Percentiles rank a stretch among this genome's conserved stretches.
These are phyloP conservation scores for Apostichopus leukothele DNA, from an alignment of 53 echinoderm and acorn worm species.

Conservation along the genomic window DNA sequence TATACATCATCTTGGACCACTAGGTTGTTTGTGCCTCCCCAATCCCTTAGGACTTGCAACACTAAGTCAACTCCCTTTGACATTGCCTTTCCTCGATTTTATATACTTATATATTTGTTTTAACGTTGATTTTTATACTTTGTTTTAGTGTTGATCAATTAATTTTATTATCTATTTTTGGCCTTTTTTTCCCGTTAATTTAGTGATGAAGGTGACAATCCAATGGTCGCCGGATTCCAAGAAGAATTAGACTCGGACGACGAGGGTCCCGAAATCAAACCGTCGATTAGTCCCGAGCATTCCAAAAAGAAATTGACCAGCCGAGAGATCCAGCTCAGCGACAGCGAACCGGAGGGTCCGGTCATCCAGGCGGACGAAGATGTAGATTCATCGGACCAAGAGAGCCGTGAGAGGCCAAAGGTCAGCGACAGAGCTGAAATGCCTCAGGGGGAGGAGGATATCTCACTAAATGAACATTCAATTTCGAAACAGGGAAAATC, in stretches of 20 bases:
- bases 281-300: not conserved
- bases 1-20: no score
- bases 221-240: conserved; percentile 96
- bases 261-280: conserved; percentile 48
- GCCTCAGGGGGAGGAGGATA: not conserved
- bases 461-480: not conserved
- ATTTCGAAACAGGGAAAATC: not conserved
- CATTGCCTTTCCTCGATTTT: no score
- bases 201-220: conserved; percentile 77
- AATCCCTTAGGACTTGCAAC: no score
- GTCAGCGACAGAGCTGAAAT: not conserved
- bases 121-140: no score
- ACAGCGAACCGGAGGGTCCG: conserved; percentile 33
- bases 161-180: not conserved
- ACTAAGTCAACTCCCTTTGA: no score
- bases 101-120: no score
- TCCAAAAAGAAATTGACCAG: conserved; percentile 55
- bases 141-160: not conserved
- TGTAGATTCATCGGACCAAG: conserved; percentile 52
- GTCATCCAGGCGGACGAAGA: conserved; percentile 43
- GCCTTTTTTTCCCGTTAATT: not conserved
- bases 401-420: not conserved
- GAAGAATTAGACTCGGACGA: conserved; percentile 97
- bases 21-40: no score
- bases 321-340: conserved; percentile 67